Conservation (phyloP, 2,797 vertebrate species). For the Siniperca undulata region DNA sequence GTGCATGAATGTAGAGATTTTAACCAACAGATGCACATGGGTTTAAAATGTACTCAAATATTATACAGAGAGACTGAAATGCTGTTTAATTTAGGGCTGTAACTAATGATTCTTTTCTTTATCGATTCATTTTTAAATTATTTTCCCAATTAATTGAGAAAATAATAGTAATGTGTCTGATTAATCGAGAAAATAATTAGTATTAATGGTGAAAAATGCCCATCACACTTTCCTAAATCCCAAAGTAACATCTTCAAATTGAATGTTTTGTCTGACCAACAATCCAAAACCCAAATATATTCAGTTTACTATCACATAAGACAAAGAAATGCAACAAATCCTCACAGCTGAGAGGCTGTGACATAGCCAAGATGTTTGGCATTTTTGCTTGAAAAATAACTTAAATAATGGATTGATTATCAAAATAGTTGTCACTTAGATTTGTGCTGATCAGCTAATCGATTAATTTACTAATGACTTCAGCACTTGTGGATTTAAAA, state of each 20-base stretch:
- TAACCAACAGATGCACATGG: background rate
- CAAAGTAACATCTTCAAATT: background rate
- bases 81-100: background rate
- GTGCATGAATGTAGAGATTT: constrained; percentile 10
- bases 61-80: background rate
- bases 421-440: background rate
- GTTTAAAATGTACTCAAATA: background rate
- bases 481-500: background rate
- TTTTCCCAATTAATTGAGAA: background rate
- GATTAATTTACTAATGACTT: background rate
- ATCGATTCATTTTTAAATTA: fast-evolving
- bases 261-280: background rate
- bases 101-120: background rate
- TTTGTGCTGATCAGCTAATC: background rate
- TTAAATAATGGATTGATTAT: background rate
- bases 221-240: background rate
- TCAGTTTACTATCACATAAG: background rate
- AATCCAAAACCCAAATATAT: constrained; percentile 1
- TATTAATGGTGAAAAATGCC: background rate
- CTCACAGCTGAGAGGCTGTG: background rate
- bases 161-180: background rate
- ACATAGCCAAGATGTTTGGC: background rate
- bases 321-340: background rate
- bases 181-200: background rate
- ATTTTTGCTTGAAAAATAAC: background rate